Percentiles rank a stretch among this genome's conserved stretches.
phyloP scores from a whole-genome alignment of 1,140 invertebrate genomes.

The Drosophila insularis region DNA sequence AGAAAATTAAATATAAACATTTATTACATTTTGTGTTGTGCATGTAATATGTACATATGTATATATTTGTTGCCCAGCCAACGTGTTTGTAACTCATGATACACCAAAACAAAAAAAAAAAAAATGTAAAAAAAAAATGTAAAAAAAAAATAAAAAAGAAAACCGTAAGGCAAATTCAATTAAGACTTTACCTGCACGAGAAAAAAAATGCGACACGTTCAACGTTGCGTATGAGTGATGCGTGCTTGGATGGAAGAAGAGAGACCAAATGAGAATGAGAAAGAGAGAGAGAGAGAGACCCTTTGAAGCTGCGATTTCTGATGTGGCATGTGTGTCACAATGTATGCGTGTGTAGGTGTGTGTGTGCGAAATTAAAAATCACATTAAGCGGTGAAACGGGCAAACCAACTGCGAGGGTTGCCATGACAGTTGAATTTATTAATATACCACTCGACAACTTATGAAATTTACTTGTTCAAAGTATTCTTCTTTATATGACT shows the following conservation, averaged over 20 bases:
- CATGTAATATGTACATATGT: slow-evolving; percentile 3
- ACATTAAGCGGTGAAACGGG: slow-evolving; percentile 38
- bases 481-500: too few species aligned
- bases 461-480: too few species aligned
- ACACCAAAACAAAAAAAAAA: not conserved
- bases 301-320: slow-evolving; percentile 26
- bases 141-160: not conserved
- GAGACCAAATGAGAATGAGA: not conserved
- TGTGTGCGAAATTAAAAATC: slow-evolving; percentile 68
- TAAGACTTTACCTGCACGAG: slow-evolving; percentile 62
- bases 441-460: not conserved
- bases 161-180: slow-evolving; percentile 59
- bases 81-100: slow-evolving; percentile 23
- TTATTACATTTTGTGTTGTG: not conserved
- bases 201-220: slow-evolving; percentile 19
- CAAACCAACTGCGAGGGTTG: slow-evolving; percentile 21
- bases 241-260: slow-evolving; percentile 19
- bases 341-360: slow-evolving; percentile 1
- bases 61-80: too few species aligned
- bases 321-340: not conserved
- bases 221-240: slow-evolving; percentile 64
- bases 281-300: slow-evolving; percentile 8
- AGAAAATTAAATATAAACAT: slow-evolving; percentile 11
- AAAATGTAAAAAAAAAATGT: not conserved
- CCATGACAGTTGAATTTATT: slow-evolving; percentile 3